Percentiles rank a stretch among this genome's conserved stretches.
Conservation (phyloP, 2,113 vertebrate species). For the Antigone vipio region DNA sequence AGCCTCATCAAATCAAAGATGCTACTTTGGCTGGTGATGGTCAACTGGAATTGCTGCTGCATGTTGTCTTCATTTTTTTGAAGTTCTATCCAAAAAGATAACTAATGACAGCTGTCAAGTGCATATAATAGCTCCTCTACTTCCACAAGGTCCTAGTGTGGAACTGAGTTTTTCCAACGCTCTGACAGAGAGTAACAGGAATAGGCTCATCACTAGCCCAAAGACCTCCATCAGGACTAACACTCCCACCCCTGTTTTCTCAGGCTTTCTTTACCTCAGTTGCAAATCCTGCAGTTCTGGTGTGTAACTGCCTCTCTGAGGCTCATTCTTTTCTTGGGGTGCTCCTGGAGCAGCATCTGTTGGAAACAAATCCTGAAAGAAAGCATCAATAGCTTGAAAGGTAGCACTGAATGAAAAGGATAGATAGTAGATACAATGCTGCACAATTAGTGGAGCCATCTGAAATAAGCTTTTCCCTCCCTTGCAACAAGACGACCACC, state of each 20-base stretch:
- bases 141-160: background rate
- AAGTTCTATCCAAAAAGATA: background rate
- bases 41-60: background rate
- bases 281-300: conserved; percentile 82
- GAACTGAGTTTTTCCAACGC: background rate
- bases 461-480: background rate
- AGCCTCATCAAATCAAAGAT: background rate
- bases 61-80: background rate
- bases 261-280: conserved; percentile 74
- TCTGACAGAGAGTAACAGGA: background rate
- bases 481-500: background rate
- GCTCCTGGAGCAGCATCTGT: conserved; percentile 86
- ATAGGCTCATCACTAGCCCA: background rate
- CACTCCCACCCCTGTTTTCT: background rate
- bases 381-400: background rate
- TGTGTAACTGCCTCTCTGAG: conserved; percentile 60
- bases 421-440: background rate
- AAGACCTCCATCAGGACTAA: background rate
- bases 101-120: background rate
- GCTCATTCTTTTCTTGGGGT: conserved; percentile 80
- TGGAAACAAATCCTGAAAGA: conserved; percentile 73
- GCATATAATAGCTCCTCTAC: background rate
- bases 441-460: background rate
- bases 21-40: background rate
- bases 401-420: background rate